A percentile compares a stretch with the other conserved stretches of the same genome.
phyloP scores from a whole-genome alignment of 2,888 invertebrate genomes.

The Orchesella flavescens region DNA sequence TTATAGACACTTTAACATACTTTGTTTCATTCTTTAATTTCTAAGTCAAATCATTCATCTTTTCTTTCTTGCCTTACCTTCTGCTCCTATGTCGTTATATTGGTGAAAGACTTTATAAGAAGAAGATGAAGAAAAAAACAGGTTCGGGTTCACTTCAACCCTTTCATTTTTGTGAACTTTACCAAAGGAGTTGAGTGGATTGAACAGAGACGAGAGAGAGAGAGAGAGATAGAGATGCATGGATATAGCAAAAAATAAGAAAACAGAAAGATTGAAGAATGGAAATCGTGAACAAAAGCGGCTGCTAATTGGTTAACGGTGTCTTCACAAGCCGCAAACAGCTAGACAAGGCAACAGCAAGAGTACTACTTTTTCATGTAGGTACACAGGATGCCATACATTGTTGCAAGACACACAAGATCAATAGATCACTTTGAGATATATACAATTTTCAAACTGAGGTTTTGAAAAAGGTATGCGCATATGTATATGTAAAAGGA shows the following conservation, averaged over 20 bases:
- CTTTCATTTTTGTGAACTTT: constrained; percentile 22
- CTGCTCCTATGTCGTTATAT: too few relatives aligned
- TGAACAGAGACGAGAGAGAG: background rate
- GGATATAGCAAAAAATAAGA: constrained; percentile 57
- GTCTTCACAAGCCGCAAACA: constrained; percentile 5
- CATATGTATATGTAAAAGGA: background rate
- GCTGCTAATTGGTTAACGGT: constrained; percentile 64
- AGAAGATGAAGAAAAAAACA: constrained; percentile 10
- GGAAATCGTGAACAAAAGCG: constrained; percentile 62
- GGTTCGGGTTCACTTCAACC: constrained; percentile 19
- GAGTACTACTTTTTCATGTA: constrained; percentile 9
- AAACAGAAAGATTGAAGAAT: constrained; percentile 21
- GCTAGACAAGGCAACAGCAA: constrained; percentile 44
- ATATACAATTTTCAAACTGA: too few relatives aligned
- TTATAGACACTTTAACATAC: background rate
- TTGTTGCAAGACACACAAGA: constrained; percentile 12
- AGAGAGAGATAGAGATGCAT: constrained; percentile 18
- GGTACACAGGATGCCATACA: background rate
- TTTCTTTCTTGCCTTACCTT: constrained; percentile 45
- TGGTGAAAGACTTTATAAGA: too few relatives aligned
- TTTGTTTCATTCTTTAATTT: background rate
- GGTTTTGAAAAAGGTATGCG: too few relatives aligned
- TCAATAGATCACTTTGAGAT: constrained; percentile 34
- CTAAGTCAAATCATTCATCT: constrained; percentile 54
- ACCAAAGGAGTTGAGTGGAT: background rate